Percentiles rank a stretch among this genome's conserved stretches.
phyloP scores from a whole-genome alignment of 1,140 invertebrate species.

The Trypoxylus dichotomus region DNA sequence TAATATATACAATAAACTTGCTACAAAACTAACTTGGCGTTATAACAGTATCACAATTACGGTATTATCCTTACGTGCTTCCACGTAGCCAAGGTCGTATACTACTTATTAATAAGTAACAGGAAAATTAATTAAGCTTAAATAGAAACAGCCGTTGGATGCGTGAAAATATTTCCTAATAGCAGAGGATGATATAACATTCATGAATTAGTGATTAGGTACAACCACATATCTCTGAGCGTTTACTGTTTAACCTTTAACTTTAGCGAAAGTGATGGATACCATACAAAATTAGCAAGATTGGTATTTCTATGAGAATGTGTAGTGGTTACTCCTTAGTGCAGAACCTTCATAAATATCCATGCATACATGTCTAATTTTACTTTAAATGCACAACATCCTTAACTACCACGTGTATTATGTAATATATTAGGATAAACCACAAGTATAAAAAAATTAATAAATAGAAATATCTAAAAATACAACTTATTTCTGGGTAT shows the following conservation, averaged over 20 bases:
- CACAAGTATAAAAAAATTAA: too few species aligned
- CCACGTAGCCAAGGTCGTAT: background rate
- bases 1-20: too few species aligned
- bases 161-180: background rate
- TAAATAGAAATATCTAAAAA: too few species aligned
- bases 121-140: constrained; percentile 5
- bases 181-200: constrained; percentile 1
- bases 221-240: background rate
- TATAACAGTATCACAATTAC: background rate
- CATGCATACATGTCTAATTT: too few species aligned
- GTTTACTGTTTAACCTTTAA: constrained; percentile 5
- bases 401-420: too few species aligned
- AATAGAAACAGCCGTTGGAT: background rate
- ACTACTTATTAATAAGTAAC: background rate
- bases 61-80: background rate
- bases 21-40: too few species aligned
- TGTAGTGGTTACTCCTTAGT: too few species aligned
- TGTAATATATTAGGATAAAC: too few species aligned
- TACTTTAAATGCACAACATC: too few species aligned
- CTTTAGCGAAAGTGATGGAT: constrained; percentile 3
- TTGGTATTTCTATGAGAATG: background rate
- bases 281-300: background rate
- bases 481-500: too few species aligned
- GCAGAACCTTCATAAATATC: too few species aligned
- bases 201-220: background rate